These are phyloP conservation scores for Nothoprocta pentlandii DNA, from an alignment of 2,113 vertebrate genomes.

Conservation along the genomic window DNA sequence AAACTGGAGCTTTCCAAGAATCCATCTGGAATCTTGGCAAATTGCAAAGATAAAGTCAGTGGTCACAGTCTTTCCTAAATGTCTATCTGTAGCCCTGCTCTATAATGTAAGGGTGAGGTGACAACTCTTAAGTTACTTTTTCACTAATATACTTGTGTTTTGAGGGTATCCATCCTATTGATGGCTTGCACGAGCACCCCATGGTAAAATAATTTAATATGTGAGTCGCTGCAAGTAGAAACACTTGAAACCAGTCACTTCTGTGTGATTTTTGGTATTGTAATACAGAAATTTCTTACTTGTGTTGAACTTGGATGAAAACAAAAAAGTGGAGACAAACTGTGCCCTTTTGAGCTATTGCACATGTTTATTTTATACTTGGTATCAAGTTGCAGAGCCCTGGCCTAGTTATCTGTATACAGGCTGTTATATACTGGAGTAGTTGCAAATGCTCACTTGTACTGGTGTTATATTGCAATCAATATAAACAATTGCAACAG, in stretches of 20 bases:
- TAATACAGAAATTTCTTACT: neutral
- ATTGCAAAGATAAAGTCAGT: neutral
- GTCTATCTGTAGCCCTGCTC: neutral
- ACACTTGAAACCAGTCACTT: too few relatives aligned
- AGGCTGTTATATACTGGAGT: neutral
- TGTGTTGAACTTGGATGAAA: neutral
- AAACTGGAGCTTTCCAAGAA: neutral
- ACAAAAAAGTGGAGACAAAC: neutral
- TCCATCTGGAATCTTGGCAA: neutral
- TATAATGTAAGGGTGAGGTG: rapidly evolving
- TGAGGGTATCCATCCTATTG: neutral
- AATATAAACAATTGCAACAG: neutral
- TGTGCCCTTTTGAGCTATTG: neutral
- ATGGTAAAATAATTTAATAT: rapidly evolving
- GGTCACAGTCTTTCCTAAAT: rapidly evolving
- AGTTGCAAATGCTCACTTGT: neutral
- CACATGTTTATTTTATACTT: neutral
- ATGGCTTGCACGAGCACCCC: neutral
- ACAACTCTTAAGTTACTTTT: neutral
- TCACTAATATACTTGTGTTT: neutral
- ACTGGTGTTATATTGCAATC: neutral
- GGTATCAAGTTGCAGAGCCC: neutral
- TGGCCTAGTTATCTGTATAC: neutral
- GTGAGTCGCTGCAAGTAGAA: neutral
- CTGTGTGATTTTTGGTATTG: neutral